A percentile compares a stretch with the other conserved stretches of the same genome.
Evolutionary conservation across 2,888 invertebrate species (phyloP).

Genomic region (Eristalinus sepulchralis): DNA sequence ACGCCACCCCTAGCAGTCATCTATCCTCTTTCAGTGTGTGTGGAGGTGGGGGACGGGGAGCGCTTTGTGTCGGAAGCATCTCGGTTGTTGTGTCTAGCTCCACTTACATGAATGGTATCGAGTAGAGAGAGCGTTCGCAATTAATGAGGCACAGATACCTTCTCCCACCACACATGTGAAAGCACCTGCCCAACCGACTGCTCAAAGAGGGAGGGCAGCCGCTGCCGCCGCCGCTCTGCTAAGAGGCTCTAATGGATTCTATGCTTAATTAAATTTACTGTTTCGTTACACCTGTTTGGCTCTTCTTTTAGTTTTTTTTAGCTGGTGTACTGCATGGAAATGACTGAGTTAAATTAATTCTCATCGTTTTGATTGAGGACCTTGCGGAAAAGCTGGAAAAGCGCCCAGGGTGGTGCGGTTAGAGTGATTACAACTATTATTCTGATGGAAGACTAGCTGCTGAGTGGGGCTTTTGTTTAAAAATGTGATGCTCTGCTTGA

Average conservation of each 20-base stretch:
- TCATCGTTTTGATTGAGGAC: slow-evolving; percentile 35
- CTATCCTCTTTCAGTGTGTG: background rate
- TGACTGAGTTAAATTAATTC: slow-evolving; percentile 58
- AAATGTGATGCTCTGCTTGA: background rate
- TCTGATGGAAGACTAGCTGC: background rate
- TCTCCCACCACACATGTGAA: background rate
- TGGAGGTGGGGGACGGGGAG: background rate
- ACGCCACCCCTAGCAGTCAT: background rate
- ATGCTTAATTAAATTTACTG: slow-evolving; percentile 68
- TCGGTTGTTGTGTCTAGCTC: slow-evolving; percentile 5
- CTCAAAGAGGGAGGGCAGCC: background rate
- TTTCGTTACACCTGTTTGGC: slow-evolving; percentile 31
- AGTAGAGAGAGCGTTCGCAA: slow-evolving; percentile 31
- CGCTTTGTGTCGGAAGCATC: slow-evolving; percentile 2
- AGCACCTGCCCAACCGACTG: slow-evolving; percentile 19
- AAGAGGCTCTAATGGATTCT: slow-evolving; percentile 62
- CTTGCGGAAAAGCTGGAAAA: slow-evolving; percentile 5
- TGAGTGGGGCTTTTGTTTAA: background rate
- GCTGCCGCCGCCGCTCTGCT: slow-evolving; percentile 4
- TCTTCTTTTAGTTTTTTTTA: background rate
- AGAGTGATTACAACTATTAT: background rate
- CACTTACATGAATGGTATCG: background rate
- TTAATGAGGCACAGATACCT: slow-evolving; percentile 45
- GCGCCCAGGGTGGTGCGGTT: background rate
- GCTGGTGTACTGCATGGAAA: background rate